phyloP scores from a whole-genome alignment of 2,113 vertebrate genomes.

The Mustelus asterias region DNA sequence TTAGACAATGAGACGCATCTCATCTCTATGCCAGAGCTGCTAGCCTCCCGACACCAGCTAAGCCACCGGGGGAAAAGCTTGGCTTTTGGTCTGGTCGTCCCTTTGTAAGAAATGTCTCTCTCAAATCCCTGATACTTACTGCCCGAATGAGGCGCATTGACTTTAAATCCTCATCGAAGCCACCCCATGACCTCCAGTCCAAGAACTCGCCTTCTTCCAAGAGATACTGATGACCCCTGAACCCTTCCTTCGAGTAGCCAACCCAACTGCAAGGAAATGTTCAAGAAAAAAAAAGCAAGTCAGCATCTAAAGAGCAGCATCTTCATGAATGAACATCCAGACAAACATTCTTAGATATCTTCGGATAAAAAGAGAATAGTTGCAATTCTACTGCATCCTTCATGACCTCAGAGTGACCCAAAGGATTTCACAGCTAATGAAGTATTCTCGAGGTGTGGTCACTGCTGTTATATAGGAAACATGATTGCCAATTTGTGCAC shows the following conservation, averaged over 20 bases:
- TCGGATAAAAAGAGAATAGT: neutral
- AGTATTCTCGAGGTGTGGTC: neutral
- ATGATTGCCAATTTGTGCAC: neutral
- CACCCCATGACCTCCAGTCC: constrained; percentile 86
- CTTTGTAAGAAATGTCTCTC: neutral
- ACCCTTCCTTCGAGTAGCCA: constrained; percentile 86
- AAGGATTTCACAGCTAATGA: neutral
- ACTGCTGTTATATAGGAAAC: neutral
- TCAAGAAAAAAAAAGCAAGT: neutral
- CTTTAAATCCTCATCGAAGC: constrained; percentile 64
- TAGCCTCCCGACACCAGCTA: neutral
- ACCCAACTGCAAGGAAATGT: constrained; percentile 70
- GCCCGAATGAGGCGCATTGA: constrained; percentile 77
- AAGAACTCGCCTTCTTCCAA: constrained; percentile 91
- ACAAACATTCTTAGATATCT: neutral
- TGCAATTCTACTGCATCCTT: neutral
- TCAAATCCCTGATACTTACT: constrained; percentile 56
- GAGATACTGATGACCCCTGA: constrained; percentile 88
- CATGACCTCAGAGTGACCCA: no score
- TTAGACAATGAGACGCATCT: neutral
- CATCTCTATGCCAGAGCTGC: neutral
- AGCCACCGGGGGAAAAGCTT: neutral
- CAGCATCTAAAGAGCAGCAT: neutral
- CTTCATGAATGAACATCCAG: neutral
- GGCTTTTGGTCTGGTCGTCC: neutral